Conservation (phyloP, 37 sponge, comb jelly and placozoan species). For the Ianthella basta region DNA sequence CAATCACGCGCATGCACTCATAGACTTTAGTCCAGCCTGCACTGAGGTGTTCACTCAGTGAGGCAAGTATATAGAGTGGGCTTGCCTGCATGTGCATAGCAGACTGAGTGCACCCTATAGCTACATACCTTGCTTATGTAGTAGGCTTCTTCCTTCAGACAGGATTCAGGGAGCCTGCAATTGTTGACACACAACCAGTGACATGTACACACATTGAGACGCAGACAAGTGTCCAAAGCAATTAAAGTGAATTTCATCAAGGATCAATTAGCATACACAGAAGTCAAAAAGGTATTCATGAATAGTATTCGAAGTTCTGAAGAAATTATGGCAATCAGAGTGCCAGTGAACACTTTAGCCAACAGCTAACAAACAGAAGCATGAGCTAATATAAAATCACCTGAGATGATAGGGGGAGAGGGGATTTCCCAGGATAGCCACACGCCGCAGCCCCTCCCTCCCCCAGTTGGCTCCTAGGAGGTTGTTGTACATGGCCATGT, state of each 20-base stretch:
- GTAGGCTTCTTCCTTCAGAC: conserved; percentile 6
- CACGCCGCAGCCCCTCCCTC: conserved; percentile 20
- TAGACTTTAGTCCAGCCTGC: too few relatives aligned
- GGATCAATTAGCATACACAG: too few relatives aligned
- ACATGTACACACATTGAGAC: neutral
- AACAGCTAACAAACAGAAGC: too few relatives aligned
- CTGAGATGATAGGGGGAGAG: conserved; percentile 62
- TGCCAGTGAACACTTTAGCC: too few relatives aligned
- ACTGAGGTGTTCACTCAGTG: too few relatives aligned
- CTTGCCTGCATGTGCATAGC: neutral
- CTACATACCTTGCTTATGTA: conserved; percentile 54
- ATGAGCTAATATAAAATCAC: conserved; percentile 1
- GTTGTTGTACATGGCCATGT: conserved; percentile 74
- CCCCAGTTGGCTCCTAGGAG: conserved; percentile 76
- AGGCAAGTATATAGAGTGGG: neutral
- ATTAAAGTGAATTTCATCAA: too few relatives aligned
- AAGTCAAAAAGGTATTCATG: too few relatives aligned
- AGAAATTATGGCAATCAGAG: neutral
- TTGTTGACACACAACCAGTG: neutral
- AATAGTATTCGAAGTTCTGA: too few relatives aligned
- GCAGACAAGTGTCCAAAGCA: too few relatives aligned
- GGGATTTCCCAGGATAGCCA: conserved; percentile 68
- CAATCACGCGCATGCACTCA: too few relatives aligned
- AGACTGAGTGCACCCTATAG: neutral
- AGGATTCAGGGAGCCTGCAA: conserved; percentile 40